Conservation (phyloP, 2,888 invertebrate species). For the Hemicrepidius hirtus region DNA sequence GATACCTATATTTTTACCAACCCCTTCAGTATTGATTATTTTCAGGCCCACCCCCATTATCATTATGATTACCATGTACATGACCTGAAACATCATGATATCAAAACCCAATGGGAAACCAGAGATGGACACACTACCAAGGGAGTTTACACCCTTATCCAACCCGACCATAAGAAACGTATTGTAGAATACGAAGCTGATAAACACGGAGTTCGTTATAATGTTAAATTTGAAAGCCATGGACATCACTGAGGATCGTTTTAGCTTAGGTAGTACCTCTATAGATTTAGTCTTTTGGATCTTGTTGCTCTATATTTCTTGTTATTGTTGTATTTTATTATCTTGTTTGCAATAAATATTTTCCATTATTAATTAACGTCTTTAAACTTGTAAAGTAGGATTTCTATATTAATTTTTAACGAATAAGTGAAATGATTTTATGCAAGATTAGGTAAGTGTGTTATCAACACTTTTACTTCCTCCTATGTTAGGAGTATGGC, state of each 20-base stretch:
- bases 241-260: constrained; percentile 34
- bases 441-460: too few species aligned
- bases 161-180: constrained; percentile 68
- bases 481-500: too few species aligned
- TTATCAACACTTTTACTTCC: too few species aligned
- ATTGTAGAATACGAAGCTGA: constrained; percentile 68
- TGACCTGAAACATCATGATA: constrained; percentile 67
- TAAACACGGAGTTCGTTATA: constrained; percentile 67
- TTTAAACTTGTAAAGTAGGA: too few species aligned
- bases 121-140: constrained; percentile 66
- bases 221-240: constrained; percentile 62
- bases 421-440: too few species aligned
- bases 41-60: constrained; percentile 66
- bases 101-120: constrained; percentile 67
- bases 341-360: constrained; percentile 26
- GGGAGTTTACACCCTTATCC: constrained; percentile 66
- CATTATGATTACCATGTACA: constrained; percentile 68
- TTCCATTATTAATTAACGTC: neutral
- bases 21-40: constrained; percentile 1
- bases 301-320: neutral
- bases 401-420: too few species aligned
- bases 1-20: neutral
- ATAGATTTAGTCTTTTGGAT: constrained; percentile 6
- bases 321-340: constrained; percentile 29
- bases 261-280: constrained; percentile 16